These are phyloP conservation scores for Dicentrarchus labrax DNA, from an alignment of 2,113 vertebrate species.

Conservation along the genomic window DNA sequence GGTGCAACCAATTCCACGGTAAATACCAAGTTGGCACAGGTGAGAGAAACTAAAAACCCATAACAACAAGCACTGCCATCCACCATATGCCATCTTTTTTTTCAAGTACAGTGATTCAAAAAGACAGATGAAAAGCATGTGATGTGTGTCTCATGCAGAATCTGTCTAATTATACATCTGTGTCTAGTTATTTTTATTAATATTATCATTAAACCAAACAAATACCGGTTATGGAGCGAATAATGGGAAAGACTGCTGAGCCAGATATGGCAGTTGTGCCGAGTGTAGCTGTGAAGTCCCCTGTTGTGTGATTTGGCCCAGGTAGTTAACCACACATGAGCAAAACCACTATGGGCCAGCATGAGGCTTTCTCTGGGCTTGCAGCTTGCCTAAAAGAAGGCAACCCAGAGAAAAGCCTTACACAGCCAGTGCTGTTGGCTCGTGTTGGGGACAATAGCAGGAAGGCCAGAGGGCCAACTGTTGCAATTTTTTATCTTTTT, in stretches of 20 bases:
- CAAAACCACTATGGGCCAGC: constrained; percentile 40
- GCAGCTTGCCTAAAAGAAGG: constrained; percentile 10
- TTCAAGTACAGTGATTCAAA: not conserved
- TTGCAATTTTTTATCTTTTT: not conserved
- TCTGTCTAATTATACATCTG: not conserved
- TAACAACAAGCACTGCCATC: not conserved
- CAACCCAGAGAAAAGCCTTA: not conserved
- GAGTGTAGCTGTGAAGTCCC: constrained; percentile 23
- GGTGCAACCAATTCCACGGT: not conserved
- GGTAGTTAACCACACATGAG: constrained; percentile 44
- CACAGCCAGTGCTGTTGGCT: not conserved
- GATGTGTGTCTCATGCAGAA: not conserved
- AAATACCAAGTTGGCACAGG: not conserved
- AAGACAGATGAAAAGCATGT: not conserved
- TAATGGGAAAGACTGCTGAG: constrained; percentile 16
- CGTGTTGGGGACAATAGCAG: not conserved
- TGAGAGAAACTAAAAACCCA: constrained; percentile 1
- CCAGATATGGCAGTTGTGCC: constrained; percentile 29
- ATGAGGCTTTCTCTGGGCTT: constrained; percentile 1
- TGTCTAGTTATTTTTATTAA: constrained; percentile 1
- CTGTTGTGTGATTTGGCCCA: constrained; percentile 42
- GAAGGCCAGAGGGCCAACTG: not conserved
- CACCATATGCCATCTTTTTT: not conserved
- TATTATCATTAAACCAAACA: not conserved
- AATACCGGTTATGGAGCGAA: not conserved